phyloP scores from a whole-genome alignment of 2,888 invertebrate genomes.

The Cyclophora punctaria region DNA sequence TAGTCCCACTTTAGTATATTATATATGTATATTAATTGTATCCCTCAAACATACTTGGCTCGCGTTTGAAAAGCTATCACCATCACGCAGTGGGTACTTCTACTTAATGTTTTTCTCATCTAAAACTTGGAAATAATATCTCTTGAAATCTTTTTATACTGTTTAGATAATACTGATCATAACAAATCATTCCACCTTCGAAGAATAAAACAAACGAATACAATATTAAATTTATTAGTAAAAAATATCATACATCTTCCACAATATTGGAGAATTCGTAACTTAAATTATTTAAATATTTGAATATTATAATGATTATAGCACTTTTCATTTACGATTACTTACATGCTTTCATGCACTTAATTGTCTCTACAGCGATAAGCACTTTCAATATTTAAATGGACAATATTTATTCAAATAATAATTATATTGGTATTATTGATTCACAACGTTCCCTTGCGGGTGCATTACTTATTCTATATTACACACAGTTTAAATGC shows the following conservation, averaged over 20 bases:
- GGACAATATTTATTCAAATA: slow-evolving; percentile 21
- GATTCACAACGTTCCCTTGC: slow-evolving; percentile 30
- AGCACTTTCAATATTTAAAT: slow-evolving; percentile 39
- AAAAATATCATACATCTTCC: slow-evolving; percentile 76
- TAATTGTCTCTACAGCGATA: slow-evolving; percentile 58
- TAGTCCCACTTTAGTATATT: too few relatives aligned
- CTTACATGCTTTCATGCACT: slow-evolving; percentile 57
- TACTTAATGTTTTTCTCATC: too few relatives aligned
- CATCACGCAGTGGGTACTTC: too few relatives aligned
- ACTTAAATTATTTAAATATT: slow-evolving; percentile 72
- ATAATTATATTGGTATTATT: slow-evolving; percentile 18
- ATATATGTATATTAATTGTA: too few relatives aligned
- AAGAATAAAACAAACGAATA: slow-evolving; percentile 50
- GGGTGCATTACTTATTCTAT: slow-evolving; percentile 38
- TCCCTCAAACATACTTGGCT: too few relatives aligned
- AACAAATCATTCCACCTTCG: too few relatives aligned
- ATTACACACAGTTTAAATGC: slow-evolving; percentile 62
- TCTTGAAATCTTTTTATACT: too few relatives aligned
- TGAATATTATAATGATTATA: slow-evolving; percentile 70
- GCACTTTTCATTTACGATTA: slow-evolving; percentile 62
- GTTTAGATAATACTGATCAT: too few relatives aligned
- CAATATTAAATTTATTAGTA: slow-evolving; percentile 76
- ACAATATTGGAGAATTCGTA: slow-evolving; percentile 73
- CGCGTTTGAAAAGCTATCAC: too few relatives aligned
- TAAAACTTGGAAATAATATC: too few relatives aligned